Percentiles rank a stretch among this genome's conserved stretches.
Conservation (phyloP, 2,888 invertebrate genomes). For the Orgyia antiqua region DNA sequence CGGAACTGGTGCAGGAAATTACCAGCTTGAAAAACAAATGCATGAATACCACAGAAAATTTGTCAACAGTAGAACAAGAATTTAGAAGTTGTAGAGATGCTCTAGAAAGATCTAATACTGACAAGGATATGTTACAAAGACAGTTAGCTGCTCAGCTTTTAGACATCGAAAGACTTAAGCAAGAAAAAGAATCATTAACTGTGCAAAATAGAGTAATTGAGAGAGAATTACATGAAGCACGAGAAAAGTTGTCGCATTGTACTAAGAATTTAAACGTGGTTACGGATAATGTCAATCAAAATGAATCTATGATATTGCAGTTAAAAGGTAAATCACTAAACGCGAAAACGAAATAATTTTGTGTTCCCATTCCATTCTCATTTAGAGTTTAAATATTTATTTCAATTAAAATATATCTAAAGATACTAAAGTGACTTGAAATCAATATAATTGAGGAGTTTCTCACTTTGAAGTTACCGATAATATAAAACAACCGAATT, state of each 20-base stretch:
- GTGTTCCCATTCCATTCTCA: too few species aligned
- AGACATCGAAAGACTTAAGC: slow-evolving; percentile 84
- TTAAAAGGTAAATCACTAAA: slow-evolving; percentile 83
- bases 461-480: too few species aligned
- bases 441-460: too few species aligned
- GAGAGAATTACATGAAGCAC: slow-evolving; percentile 83
- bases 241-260: slow-evolving; percentile 82
- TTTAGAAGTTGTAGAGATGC: slow-evolving; percentile 82
- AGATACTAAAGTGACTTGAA: too few species aligned
- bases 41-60: slow-evolving; percentile 77
- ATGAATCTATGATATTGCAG: slow-evolving; percentile 82
- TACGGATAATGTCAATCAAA: slow-evolving; percentile 82
- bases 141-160: slow-evolving; percentile 84
- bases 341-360: too few species aligned
- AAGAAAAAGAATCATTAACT: slow-evolving; percentile 86
- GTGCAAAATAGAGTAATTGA: slow-evolving; percentile 86
- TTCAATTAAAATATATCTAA: too few species aligned
- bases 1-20: slow-evolving; percentile 86
- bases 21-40: slow-evolving; percentile 81
- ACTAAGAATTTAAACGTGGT: slow-evolving; percentile 82
- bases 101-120: slow-evolving; percentile 80
- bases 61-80: slow-evolving; percentile 81
- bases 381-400: too few species aligned
- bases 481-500: too few species aligned
- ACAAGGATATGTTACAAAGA: slow-evolving; percentile 86